Evolutionary conservation across 2,888 invertebrate species (phyloP).

Genomic region (Polydesmus complanatus): DNA sequence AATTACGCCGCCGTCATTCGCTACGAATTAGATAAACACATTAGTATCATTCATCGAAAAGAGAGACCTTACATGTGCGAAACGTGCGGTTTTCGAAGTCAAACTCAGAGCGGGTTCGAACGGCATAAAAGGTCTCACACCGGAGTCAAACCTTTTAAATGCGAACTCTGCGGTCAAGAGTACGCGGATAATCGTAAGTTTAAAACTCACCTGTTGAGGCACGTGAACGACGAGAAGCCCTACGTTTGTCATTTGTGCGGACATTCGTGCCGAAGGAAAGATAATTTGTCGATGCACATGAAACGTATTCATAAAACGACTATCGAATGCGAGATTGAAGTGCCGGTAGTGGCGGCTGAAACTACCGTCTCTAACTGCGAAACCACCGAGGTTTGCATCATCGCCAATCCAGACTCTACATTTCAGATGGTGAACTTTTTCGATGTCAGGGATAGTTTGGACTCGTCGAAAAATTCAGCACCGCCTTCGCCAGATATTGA

Average conservation of each 20-base stretch:
- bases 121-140: conserved; percentile 21
- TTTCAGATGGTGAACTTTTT: neutral
- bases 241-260: conserved; percentile 23
- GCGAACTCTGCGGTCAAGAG: conserved; percentile 22
- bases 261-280: conserved; percentile 19
- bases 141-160: conserved; percentile 24
- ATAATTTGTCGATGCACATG: conserved; percentile 20
- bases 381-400: neutral
- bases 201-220: conserved; percentile 25
- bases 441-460: neutral
- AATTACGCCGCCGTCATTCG: conserved; percentile 25
- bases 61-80: conserved; percentile 20
- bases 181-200: conserved; percentile 27
- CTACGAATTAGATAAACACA: conserved; percentile 25
- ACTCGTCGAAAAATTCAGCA: neutral
- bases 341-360: neutral
- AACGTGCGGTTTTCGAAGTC: conserved; percentile 7
- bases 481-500: neutral
- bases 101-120: conserved; percentile 9
- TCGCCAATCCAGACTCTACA: neutral
- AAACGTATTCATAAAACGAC: conserved; percentile 18
- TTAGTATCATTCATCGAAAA: conserved; percentile 24
- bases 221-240: conserved; percentile 24
- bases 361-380: neutral
- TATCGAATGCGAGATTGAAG: neutral